Evolutionary conservation across 2,113 vertebrate species (phyloP), one percentile per base, ranked within the genome.

Genomic region (Cebidichthys violaceus): DNA sequence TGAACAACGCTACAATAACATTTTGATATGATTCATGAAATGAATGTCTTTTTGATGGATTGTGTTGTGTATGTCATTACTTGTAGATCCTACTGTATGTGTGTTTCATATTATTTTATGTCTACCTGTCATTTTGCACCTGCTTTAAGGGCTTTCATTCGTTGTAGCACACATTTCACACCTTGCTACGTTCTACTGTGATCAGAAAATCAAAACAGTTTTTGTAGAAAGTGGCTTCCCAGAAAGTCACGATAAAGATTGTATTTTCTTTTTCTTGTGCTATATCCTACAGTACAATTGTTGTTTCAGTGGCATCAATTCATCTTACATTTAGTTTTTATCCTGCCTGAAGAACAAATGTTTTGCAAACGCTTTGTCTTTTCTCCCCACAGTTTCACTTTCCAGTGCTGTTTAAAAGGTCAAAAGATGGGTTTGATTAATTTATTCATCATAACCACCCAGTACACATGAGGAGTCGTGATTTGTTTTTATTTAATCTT

Each of bases 371-470:
- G 31, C 35, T 67, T 8, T 17, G 9, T 39, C 14, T 24, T 65
- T 33, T 75, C 37, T 31, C 9, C 31, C 52, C 5, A 5, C 45
- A 41, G 47, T 43, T 83, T 60, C 60, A 68, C 70, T 59, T 37
- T 65, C 9, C 20, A 54, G 50, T 68, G 41, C 17, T 31, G 50
- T 83, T 88, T 65, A 66, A 85, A 82, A 86, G 80, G 80, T 88
- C 82, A 86, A 45, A 75, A 65, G 37, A 81, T 27, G 37, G 85
- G 64, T 86, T 68, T 70, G 72, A 85, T 82, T 78, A 72, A 86
- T 88, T 60, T 59, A 81, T 76, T 83, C 60, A 75, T 72, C 78
- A 62, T 43, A 39, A 37, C 67, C 70, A 73, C 72, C 39, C 18
- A 29, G 64, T 64, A 50, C 33, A 79, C 24, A 43, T 1, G 7